A percentile compares a stretch with the other conserved stretches of the same genome.
These are phyloP conservation scores for Serripes groenlandicus DNA, from an alignment of 2,888 invertebrate genomes.

Conservation along the genomic window DNA sequence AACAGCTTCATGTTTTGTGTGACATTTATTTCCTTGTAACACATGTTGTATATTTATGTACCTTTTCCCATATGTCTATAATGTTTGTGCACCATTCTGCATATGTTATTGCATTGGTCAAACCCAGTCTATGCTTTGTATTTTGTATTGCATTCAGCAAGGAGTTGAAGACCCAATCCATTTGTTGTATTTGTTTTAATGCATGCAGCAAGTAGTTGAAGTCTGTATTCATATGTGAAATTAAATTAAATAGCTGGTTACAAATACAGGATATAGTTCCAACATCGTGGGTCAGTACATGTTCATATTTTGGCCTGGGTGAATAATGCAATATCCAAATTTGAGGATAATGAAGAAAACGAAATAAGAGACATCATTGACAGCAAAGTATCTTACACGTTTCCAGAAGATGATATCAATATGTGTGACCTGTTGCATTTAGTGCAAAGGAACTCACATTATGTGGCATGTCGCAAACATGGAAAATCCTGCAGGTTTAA, in stretches of 20 bases:
- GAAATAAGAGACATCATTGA: constrained; percentile 55
- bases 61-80: too few relatives aligned
- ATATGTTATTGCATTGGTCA: too few relatives aligned
- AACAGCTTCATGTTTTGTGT: too few relatives aligned
- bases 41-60: too few relatives aligned
- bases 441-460: constrained; percentile 61
- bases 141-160: too few relatives aligned
- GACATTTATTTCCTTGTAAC: too few relatives aligned
- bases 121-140: too few relatives aligned
- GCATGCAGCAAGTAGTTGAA: too few relatives aligned
- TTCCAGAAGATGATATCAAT: constrained; percentile 49
- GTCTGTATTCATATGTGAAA: too few relatives aligned
- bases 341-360: constrained; percentile 45
- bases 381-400: constrained; percentile 42
- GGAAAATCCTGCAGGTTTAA: constrained; percentile 49
- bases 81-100: too few relatives aligned
- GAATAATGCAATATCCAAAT: constrained; percentile 57
- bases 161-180: too few relatives aligned
- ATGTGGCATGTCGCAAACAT: constrained; percentile 53
- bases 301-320: constrained; percentile 69
- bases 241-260: constrained; percentile 64
- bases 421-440: constrained; percentile 27
- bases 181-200: too few relatives aligned
- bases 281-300: constrained; percentile 67
- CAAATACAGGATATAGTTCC: constrained; percentile 68